Base-by-base conservation (phyloP, 2,113 vertebrate genomes). In the Chunga burmeisteri region DNA sequence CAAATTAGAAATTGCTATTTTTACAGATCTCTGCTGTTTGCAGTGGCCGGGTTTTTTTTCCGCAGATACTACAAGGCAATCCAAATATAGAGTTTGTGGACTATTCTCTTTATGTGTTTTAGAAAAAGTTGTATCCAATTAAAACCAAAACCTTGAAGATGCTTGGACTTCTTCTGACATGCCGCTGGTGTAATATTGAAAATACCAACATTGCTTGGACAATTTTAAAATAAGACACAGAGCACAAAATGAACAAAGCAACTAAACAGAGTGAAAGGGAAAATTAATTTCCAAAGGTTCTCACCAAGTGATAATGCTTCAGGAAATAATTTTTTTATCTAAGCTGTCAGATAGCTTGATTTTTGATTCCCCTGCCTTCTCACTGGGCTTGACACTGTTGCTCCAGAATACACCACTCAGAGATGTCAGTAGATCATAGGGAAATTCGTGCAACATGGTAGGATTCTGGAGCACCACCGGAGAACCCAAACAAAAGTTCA, bases 181-280 rank as follows among this genome's bases (percentile, higher is more conserved):
- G 15, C 15, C 36, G 44, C 21, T 32, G 19, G 19, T 67, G 19
- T 13, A 55, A 38, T 15, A 52, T 0, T 66, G 40, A 38, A 55
- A 82, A 65, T 12, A n/a, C 5, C 36, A 62, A 42, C 22, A 36
- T 13, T 0, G 0, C 26, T 70, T 16, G 32, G 19, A n/a, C 4
- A 47, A 70, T 40, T 68, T 88, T 16, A 50, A 92, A 56, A 8
- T 16, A 22, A 74, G 12, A 15, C 55, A 16, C 36, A 83, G 16
- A 86, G 32, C 42, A 44, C 16, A 86, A 81, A 88, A 70, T 26
- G 19, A 71, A 84, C 0, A 2, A 81, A 59, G 22, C 11, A 84
- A 53, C 21, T 27, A 32, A 68, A 67, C 10, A 78, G 32, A 88
- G 8, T 29, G 42, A 71, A 61, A 67, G 47, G 27, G 25, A 3